Conservation (phyloP, 1,140 invertebrate species). For the Bactericera cockerelli region DNA sequence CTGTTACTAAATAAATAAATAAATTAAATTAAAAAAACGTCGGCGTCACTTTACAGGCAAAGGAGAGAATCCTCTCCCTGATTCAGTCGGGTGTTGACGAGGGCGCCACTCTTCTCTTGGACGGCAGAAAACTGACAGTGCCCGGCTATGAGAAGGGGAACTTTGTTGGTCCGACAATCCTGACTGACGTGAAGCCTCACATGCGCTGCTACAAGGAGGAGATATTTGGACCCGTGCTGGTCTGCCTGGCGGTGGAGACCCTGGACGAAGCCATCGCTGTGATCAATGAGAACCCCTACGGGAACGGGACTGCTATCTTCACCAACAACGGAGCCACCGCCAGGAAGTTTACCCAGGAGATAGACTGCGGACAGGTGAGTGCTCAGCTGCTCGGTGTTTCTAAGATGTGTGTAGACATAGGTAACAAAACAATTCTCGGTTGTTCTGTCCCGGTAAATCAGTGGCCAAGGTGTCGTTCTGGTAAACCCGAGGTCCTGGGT, state of each 20-base stretch:
- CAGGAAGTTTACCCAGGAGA: constrained; percentile 80
- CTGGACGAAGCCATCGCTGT: constrained; percentile 87
- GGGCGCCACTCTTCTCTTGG: constrained; percentile 75
- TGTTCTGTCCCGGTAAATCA: no score
- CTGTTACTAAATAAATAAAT: no score
- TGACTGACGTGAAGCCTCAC: constrained; percentile 71
- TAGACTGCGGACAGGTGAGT: constrained; percentile 81
- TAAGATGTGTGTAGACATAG: no score
- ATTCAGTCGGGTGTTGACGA: constrained; percentile 77
- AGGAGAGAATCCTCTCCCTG: constrained; percentile 69
- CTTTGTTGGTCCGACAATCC: constrained; percentile 92
- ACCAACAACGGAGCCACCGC: constrained; percentile 95
- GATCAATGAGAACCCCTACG: constrained; percentile 92
- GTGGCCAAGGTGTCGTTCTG: no score
- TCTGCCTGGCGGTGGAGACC: constrained; percentile 67
- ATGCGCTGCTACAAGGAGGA: constrained; percentile 98
- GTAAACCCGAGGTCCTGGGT: no score
- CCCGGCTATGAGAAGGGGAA: constrained; percentile 88
- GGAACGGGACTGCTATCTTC: constrained; percentile 97
- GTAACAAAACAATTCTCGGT: no score
- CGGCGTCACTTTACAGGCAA: no score
- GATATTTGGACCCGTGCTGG: constrained; percentile 95
- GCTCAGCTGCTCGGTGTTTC: no score
- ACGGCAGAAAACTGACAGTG: constrained; percentile 73
- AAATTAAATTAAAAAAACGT: no score